These are phyloP conservation scores for Drosophila repleta DNA, from an alignment of 1,140 invertebrate species.

Conservation along the genomic window DNA sequence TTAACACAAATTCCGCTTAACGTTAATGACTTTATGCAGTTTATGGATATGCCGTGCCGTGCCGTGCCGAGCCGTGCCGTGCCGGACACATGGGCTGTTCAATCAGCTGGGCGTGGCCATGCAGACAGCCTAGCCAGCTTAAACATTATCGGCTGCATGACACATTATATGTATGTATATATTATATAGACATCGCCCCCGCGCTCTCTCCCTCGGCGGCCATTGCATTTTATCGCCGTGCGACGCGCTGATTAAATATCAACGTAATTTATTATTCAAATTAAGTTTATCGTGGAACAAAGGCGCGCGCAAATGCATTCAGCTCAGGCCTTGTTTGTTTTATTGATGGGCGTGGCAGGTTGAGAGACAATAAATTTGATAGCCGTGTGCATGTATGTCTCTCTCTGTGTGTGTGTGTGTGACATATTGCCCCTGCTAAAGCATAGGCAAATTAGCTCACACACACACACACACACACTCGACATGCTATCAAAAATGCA, in stretches of 20 bases:
- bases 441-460: slow-evolving; percentile 59
- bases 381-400: slow-evolving; percentile 21
- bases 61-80: not conserved
- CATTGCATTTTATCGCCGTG: slow-evolving; percentile 75
- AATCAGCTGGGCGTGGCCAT: not conserved
- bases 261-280: slow-evolving; percentile 82
- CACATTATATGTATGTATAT: slow-evolving; percentile 27
- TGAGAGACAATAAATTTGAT: slow-evolving; percentile 62
- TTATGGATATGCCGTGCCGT: slow-evolving; percentile 55
- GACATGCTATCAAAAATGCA: slow-evolving; percentile 68
- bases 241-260: slow-evolving; percentile 77
- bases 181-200: slow-evolving; percentile 13
- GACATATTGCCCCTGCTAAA: slow-evolving; percentile 60
- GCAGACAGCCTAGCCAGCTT: slow-evolving; percentile 44
- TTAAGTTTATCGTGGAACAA: slow-evolving; percentile 78
- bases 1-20: slow-evolving; percentile 82
- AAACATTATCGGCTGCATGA: slow-evolving; percentile 73
- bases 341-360: slow-evolving; percentile 24
- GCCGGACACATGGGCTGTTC: slow-evolving; percentile 7
- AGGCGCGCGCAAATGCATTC: slow-evolving; percentile 46
- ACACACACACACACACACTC: slow-evolving; percentile 23
- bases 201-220: slow-evolving; percentile 29
- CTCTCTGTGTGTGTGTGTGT: slow-evolving; percentile 22
- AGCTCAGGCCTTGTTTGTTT: slow-evolving; percentile 27
- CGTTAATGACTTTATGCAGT: slow-evolving; percentile 82